Base-by-base conservation (phyloP, 2,113 vertebrate genomes). In the Hymenochirus boettgeri region DNA sequence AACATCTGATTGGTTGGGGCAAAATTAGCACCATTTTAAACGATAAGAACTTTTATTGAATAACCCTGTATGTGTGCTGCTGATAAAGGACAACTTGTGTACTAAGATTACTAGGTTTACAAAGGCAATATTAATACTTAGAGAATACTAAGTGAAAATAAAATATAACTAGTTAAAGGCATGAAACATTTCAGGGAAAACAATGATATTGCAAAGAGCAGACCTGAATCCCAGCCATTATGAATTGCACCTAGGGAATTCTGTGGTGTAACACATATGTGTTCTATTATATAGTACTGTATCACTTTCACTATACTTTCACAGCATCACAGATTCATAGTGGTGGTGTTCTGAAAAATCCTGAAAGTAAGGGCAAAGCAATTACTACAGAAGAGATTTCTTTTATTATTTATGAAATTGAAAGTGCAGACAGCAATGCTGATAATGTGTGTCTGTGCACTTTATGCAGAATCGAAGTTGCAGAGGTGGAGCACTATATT, bases 351-450 rank as follows among this genome's bases (percentile, higher is more conserved):
- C 24, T 48, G 63, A 27, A 9, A 33, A 47, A 35, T 42, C 22
- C 21, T 45, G 55, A 51, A 58, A 51, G 39, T 35, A 33, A 58
- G 63, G 63, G 55, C 55, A 64, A 64, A 42, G 62, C 62, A 66
- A 58, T 58, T 66, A 58, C 29, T 31, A 58, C 35, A 7, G 54
- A 47, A 21, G 15, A 64, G 35, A 64, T 64, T 55, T 42, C 26
- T 23, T 54, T 52, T 64, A 64, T 64, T 64, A 64, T 64, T 56
- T 64, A 64, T 64, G 62, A 64, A 56, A 58, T 66, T 47, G 45
- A 66, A 51, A 66, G 45, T 58, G 46, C 63, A 39, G 45, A 26
- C 54, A 42, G 63, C 25, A 50, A 35, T 12, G 55, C 45, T 58
- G 55, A 58, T 58, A 66, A 58, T 39, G 45, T 47, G 33, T 47